These are phyloP conservation scores for Phoebastria nigripes DNA, from an alignment of 2,797 vertebrate genomes.

Conservation along the genomic window DNA sequence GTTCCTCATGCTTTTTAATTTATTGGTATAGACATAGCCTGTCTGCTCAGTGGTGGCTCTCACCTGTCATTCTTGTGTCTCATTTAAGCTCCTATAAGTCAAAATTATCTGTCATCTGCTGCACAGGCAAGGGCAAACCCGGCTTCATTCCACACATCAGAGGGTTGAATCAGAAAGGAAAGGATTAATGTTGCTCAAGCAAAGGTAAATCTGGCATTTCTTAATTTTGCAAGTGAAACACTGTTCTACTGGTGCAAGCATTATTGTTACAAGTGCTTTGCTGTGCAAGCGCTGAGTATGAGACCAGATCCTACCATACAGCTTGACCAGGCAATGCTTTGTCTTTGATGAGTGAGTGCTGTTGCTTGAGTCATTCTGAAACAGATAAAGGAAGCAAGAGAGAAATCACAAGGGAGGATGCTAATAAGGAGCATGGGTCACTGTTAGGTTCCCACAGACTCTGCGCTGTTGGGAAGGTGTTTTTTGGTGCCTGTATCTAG, in stretches of 20 bases:
- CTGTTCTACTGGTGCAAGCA: not conserved
- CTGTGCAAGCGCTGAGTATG: not conserved
- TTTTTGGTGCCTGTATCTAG: not conserved
- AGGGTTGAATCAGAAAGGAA: not conserved
- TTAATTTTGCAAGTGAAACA: not conserved
- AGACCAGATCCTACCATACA: not conserved
- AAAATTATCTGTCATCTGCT: not conserved
- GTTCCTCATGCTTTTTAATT: not conserved
- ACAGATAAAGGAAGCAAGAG: slow-evolving; percentile 10
- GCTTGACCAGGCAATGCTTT: not conserved
- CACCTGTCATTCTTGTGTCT: not conserved
- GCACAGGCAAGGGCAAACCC: not conserved
- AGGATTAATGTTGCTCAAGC: not conserved
- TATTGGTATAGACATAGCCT: not conserved
- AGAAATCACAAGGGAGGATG: slow-evolving; percentile 4
- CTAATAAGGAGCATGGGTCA: slow-evolving; percentile 4
- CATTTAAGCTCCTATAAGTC: not conserved
- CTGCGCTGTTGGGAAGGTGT: not conserved
- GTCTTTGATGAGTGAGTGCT: not conserved
- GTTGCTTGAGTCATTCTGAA: slow-evolving; percentile 41
- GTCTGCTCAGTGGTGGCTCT: not conserved
- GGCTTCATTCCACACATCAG: not conserved
- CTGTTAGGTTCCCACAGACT: not conserved
- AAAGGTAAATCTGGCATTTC: not conserved
- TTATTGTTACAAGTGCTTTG: not conserved